Base-by-base conservation (phyloP, 2,113 vertebrate genomes). In the Triplophysa rosa region DNA sequence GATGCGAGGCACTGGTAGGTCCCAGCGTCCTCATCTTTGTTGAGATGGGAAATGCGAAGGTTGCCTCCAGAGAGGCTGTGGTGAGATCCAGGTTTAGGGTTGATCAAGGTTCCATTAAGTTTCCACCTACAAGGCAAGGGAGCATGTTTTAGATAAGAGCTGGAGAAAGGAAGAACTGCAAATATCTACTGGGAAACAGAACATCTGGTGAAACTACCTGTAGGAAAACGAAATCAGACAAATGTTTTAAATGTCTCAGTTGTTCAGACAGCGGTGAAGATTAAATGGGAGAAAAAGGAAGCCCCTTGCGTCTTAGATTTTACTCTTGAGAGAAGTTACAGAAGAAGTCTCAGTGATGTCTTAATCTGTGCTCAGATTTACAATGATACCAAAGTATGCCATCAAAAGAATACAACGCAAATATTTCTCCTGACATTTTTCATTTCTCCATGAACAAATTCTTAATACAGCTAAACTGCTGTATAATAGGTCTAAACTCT, bases 1-100 rank as follows among this genome's bases (percentile, higher is more conserved):
- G 95, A 94, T 81, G 96, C 96, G 73, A 97, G 91, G 89, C 98
- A 99, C 89, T 98, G 98, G 90, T 98, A 99, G 0, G 88, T 96
- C 26, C 98, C 97, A 70, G 94, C 86, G 71, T 99, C 96, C 73
- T 91, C 94, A 85, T 93, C 96, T 91, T 94, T 95, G 90, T 95
- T 95, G 81, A 97, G 95, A 80, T 92, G 93, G 89, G 87, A 95
- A 94, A 99, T 98, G 90, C 97, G 79, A 87, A 99, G 93, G 92
- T 91, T 98, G 78, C 96, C 96, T 90, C 96, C 95, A 82, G 95
- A 93, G 79, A 96, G 78, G 67, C 94, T 95, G 93, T 96, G 96
- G 90, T 92, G 96, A 66, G 94, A 96, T 93, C 96, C 94, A 88
- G 93, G 92, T 85, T 92, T 91, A 12, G 92, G 84, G 85, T 92